Base-by-base conservation (phyloP, 2,888 invertebrate genomes). In the Eutolmus rufibarbis region DNA sequence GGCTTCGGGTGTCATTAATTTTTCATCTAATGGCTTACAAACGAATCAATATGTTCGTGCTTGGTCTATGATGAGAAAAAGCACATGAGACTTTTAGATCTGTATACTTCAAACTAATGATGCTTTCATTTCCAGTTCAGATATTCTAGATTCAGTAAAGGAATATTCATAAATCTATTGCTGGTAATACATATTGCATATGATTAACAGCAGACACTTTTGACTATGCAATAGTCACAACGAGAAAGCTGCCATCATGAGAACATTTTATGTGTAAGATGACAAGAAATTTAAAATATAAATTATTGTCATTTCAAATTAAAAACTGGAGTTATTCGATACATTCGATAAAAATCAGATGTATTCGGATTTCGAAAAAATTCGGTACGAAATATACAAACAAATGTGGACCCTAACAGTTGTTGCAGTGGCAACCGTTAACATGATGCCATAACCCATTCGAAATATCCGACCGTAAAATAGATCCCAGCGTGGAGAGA, bases 1-100 rank as follows among this genome's bases (percentile, higher is more conserved):
- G 51, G 79, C 46, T 79, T 79, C 12, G 79, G 51, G 79, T 28
- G 51, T 23, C 51, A 79, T 79, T 79, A 79, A 79, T 79, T 79
- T 79, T 79, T 79, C 79, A 79, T 51, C 31, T 79, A 51, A 56
- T 79, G 51, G 46, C 23, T 79, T 79, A 19, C 51, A 51, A 51
- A 28, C 19, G 51, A 51, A 79, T 79, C 79, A 28, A 79, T 79
- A 51, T 31, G 28, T 5, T 51, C 12, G 14, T 12, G 66, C n/a
- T 46, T 23, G 66, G 12, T 66, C 9, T 66, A 5, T 19, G 19
- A 66, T 23, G 28, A 66, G 66, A n/a, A 51, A 51, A 51, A n/a
- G 51, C 51, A 51, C n/a, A 51, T 51, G 51, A 51, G 51, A 51
- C 51, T 51, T 51, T 51, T 16, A 51, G 5, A 66, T 66, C 16